phyloP scores from a whole-genome alignment of 2,888 invertebrate genomes.

The Candidula unifasciata region DNA sequence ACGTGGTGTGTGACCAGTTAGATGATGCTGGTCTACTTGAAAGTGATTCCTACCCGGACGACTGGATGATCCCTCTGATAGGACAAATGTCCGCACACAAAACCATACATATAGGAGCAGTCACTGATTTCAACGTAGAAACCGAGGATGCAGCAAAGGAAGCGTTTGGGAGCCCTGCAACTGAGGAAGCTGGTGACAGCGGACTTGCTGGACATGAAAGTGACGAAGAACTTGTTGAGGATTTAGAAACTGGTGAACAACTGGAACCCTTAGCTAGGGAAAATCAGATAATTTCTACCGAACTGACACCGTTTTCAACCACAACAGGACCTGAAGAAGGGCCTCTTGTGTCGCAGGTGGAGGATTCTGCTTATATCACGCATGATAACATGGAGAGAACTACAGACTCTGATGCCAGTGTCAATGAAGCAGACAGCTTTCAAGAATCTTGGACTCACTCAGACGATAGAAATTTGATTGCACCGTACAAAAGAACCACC shows the following conservation, averaged over 20 bases:
- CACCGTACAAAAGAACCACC: background rate
- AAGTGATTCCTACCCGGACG: conserved; percentile 27
- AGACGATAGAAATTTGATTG: background rate
- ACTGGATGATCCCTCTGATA: conserved; percentile 18
- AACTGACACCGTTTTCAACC: background rate
- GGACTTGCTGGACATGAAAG: background rate
- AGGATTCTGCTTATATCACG: conserved; percentile 19
- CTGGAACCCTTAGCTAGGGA: background rate
- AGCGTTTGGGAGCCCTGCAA: too few species aligned
- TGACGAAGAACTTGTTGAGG: background rate
- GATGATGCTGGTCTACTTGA: conserved; percentile 11
- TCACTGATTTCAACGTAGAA: background rate
- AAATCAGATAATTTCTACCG: background rate
- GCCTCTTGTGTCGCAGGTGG: background rate
- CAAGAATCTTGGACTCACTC: conserved; percentile 1
- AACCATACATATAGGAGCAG: background rate
- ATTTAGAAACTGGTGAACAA: background rate
- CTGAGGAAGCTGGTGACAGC: background rate
- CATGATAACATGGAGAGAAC: conserved; percentile 7
- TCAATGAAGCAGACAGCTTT: conserved; percentile 19
- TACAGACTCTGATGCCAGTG: conserved; percentile 12
- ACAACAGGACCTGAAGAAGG: background rate
- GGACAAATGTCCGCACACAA: conserved; percentile 6
- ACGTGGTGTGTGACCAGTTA: too few species aligned
- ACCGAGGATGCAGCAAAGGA: background rate